Evolutionary conservation across 2,797 vertebrate species (phyloP), one percentile per base, ranked within the genome.

Genomic region (Brachyrhaphis roseni): DNA sequence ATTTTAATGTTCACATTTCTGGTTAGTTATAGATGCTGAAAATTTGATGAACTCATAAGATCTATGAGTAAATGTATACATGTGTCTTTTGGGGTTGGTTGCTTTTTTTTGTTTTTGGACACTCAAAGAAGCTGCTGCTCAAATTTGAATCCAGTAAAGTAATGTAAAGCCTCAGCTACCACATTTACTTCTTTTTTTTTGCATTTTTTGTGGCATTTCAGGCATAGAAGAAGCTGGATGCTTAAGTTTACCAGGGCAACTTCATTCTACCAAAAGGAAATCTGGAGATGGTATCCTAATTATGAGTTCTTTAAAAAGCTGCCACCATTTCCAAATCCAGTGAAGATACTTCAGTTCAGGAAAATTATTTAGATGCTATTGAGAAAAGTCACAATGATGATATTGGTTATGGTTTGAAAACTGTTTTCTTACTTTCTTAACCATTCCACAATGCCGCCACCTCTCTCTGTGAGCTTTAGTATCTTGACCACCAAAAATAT

Each of bases 151-250:
- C 10, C 23, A 57, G 18, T 82, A 26, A 39, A 71, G 59, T 73
- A n/a, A 76, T 78, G 70, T 75, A 55, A 6, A 34, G 43, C 75
- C 57, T 36, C 62, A 39, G 46, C 62, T 41, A n/a, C 34, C 45
- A 45, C 28, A 12, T 57, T n/a, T 28, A n/a, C 26, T n/a, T 12
- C 26, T 28, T 57, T n/a, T 26, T n/a, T 57, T 13, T 13, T 57
- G 12, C 12, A 15, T 57, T 57, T 28, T 53, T 51, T 7, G 43
- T 43, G 43, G 10, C 43, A 43, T 28, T 57, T 57, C 26, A 57
- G 8, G 23, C 53, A 57, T 57, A 57, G 55, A 13, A 28, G n/a
- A 57, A 13, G 12, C 11, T 57, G 55, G 55, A 28, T 57, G 55
- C 26, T 8, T 57, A 57, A 1, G 4, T 28, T 57, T 28, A 20